Conservation (phyloP, 23 tunicate genomes). For the Botrylloides violaceus region DNA sequence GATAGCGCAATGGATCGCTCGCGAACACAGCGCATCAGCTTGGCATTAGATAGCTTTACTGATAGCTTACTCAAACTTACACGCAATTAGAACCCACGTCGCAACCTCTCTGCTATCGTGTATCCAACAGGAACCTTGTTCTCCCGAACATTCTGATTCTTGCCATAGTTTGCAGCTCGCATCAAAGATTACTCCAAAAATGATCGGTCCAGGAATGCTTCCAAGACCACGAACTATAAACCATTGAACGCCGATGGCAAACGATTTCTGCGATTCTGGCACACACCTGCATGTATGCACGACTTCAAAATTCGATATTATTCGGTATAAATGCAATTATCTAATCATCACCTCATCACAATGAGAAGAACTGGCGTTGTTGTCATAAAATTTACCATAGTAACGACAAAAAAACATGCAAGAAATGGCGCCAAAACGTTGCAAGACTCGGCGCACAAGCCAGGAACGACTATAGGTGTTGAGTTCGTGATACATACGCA, state of each 20-base stretch:
- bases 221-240: conserved; percentile 11
- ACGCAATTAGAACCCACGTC: neutral
- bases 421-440: conserved; percentile 37
- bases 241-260: conserved; percentile 25
- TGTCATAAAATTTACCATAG: conserved; percentile 62
- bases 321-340: neutral
- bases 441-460: conserved; percentile 44
- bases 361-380: conserved; percentile 68
- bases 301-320: too few relatives aligned
- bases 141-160: conserved; percentile 3
- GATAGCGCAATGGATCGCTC: too few relatives aligned
- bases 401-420: conserved; percentile 60
- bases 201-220: conserved; percentile 20
- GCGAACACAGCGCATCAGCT: too few relatives aligned
- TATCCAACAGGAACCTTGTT: conserved; percentile 18
- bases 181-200: conserved; percentile 19
- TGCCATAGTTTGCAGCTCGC: conserved; percentile 11
- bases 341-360: conserved; percentile 57
- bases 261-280: conserved; percentile 23
- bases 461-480: conserved; percentile 18
- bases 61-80: conserved; percentile 1
- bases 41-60: neutral
- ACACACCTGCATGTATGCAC: conserved; percentile 11
- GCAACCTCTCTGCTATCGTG: conserved; percentile 12
- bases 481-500: conserved; percentile 35